phyloP scores from a whole-genome alignment of 1,140 invertebrate genomes.

The Drosophila truncata region DNA sequence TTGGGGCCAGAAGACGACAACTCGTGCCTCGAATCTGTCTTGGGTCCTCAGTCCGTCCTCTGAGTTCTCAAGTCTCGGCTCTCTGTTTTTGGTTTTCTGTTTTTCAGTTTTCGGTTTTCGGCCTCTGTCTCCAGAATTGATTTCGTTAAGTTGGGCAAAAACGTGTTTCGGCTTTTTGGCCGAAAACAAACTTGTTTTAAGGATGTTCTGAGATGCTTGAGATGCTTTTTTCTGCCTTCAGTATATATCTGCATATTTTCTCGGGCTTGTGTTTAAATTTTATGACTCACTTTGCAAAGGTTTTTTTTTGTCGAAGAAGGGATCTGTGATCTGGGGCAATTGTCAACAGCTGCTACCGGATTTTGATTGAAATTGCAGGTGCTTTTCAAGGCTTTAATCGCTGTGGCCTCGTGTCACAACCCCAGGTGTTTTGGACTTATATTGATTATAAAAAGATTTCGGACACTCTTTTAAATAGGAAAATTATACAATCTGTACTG shows the following conservation, averaged over 20 bases:
- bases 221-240: slow-evolving; percentile 9
- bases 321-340: not conserved
- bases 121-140: slow-evolving; percentile 52
- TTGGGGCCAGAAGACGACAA: slow-evolving; percentile 39
- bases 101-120: slow-evolving; percentile 2
- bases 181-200: slow-evolving; percentile 66
- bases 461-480: not conserved
- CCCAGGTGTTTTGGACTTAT: not conserved
- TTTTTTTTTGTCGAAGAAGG: slow-evolving; percentile 20
- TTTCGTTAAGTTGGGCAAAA: slow-evolving; percentile 67
- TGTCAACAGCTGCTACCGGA: slow-evolving; percentile 14
- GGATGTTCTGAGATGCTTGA: slow-evolving; percentile 49
- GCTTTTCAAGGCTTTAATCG: slow-evolving; percentile 5
- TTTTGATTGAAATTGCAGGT: slow-evolving; percentile 24
- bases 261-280: slow-evolving; percentile 27
- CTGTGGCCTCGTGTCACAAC: slow-evolving; percentile 14
- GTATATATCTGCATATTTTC: slow-evolving; percentile 45
- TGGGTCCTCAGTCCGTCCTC: slow-evolving; percentile 13
- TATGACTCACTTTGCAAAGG: slow-evolving; percentile 60
- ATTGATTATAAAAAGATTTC: not conserved
- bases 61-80: not conserved
- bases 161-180: slow-evolving; percentile 70
- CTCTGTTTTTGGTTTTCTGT: slow-evolving; percentile 5
- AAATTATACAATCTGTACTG: not conserved
- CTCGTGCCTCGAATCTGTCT: slow-evolving; percentile 60